These are phyloP conservation scores for Sepioteuthis lessoniana DNA, from an alignment of 2,888 invertebrate genomes.

Conservation along the genomic window DNA sequence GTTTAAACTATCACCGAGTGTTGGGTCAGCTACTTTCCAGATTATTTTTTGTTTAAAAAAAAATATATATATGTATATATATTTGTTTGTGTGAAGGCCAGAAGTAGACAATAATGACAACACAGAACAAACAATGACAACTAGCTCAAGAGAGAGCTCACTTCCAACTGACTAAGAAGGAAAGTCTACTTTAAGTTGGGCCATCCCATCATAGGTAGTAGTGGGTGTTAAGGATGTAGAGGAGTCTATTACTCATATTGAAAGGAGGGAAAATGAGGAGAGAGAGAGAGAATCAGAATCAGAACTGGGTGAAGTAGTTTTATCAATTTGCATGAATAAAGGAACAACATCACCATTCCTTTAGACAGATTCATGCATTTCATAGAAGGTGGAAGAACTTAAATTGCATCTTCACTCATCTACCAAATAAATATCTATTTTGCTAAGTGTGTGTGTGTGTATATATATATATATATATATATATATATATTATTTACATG, in stretches of 20 bases:
- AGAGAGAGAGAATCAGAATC: background rate
- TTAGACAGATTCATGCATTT: background rate
- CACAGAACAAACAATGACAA: background rate
- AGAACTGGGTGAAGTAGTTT: background rate
- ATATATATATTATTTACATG: too few species aligned
- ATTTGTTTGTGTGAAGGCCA: background rate
- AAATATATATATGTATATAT: too few species aligned
- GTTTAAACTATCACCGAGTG: background rate
- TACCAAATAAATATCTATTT: too few species aligned
- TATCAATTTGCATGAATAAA: background rate
- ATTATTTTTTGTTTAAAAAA: background rate
- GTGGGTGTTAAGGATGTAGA: background rate
- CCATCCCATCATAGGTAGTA: background rate
- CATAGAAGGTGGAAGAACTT: background rate
- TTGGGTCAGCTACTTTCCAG: background rate
- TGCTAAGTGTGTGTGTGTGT: too few species aligned
- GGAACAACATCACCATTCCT: background rate
- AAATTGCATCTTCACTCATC: too few species aligned
- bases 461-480: too few species aligned
- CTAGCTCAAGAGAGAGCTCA: slow-evolving; percentile 20
- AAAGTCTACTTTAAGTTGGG: background rate
- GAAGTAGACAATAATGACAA: background rate
- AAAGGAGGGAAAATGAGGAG: background rate
- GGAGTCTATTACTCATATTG: background rate
- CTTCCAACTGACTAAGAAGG: background rate